Conservation (phyloP, 2,797 vertebrate genomes). For the Propithecus perrieri region DNA sequence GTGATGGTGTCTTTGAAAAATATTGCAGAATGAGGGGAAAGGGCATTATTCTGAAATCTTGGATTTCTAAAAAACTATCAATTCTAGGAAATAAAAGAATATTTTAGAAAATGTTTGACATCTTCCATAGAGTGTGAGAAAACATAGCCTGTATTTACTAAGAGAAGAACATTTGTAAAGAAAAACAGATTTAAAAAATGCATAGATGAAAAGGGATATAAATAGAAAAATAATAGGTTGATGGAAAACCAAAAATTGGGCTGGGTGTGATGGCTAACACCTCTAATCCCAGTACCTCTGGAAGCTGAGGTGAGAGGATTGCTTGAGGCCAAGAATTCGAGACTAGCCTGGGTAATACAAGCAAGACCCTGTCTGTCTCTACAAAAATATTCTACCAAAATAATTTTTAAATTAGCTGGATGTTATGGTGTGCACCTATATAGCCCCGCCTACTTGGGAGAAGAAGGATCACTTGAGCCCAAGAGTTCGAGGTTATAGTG, state of each 20-base stretch:
- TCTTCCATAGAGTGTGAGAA: neutral
- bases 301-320: neutral
- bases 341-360: neutral
- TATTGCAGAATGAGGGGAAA: neutral
- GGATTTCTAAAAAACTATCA: neutral
- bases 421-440: neutral
- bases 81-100: neutral
- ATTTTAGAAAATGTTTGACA: neutral
- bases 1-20: neutral
- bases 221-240: neutral
- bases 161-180: neutral
- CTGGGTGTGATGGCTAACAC: neutral
- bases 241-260: neutral
- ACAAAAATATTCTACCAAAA: neutral
- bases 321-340: too few relatives aligned
- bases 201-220: neutral
- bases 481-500: neutral
- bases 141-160: neutral
- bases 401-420: neutral
- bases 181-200: neutral
- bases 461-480: neutral
- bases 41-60: neutral
- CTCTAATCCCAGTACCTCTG: neutral
- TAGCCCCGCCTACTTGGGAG: neutral
- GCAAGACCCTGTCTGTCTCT: neutral